A percentile compares a stretch with the other conserved stretches of the same genome.
phyloP scores from a whole-genome alignment of 2,113 vertebrate genomes.

The Phaethornis superciliosus region DNA sequence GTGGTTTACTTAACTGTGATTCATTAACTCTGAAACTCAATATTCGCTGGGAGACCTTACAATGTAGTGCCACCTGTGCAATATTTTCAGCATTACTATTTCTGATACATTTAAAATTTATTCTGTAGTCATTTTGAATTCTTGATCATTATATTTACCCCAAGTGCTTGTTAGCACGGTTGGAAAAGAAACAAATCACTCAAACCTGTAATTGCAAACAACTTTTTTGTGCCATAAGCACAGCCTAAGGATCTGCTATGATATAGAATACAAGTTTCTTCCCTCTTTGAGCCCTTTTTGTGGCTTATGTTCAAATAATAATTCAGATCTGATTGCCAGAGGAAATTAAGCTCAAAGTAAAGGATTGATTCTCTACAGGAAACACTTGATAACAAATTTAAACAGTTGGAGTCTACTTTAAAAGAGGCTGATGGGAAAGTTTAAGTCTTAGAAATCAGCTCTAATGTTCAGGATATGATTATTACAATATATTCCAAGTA shows the following conservation, averaged over 20 bases:
- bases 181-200: background rate
- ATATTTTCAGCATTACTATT: background rate
- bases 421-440: background rate
- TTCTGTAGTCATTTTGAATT: background rate
- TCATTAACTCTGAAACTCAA: background rate
- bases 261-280: background rate
- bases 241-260: background rate
- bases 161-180: background rate
- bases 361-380: constrained; percentile 23
- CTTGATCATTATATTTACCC: background rate
- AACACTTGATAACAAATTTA: constrained; percentile 31
- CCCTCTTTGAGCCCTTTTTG: background rate
- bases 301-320: background rate
- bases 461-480: background rate
- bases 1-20: background rate
- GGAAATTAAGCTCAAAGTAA: constrained; percentile 25
- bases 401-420: constrained; percentile 16
- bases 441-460: constrained; percentile 21
- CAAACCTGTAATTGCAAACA: background rate
- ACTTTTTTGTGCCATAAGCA: background rate
- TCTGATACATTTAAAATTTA: background rate
- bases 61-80: background rate
- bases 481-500: background rate
- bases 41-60: background rate
- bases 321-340: constrained; percentile 36